Evolutionary conservation across 2,888 invertebrate genomes (phyloP), one percentile per base, ranked within the genome.

Genomic region (Timema cristinae): DNA sequence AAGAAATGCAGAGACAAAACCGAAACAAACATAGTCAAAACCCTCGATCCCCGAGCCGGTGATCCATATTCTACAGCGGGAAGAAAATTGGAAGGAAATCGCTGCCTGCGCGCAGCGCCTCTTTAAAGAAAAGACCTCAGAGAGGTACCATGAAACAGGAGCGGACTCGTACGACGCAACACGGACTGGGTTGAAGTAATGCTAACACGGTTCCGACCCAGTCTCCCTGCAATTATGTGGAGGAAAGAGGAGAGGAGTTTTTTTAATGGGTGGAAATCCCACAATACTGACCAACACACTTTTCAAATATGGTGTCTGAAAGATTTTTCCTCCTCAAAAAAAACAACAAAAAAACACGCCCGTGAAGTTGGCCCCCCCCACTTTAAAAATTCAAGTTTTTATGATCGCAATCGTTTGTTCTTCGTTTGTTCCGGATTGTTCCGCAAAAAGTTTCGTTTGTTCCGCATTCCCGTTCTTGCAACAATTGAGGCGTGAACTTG

Each of bases 321-420:
- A 54, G 54, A 54, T 54, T 54, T 54, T 54, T n/a, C 54, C n/a
- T 54, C 54, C 54, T 54, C 11, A 54, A 13, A 54, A 54, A 54
- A 32, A 32, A 32, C 32, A 32, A 32, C 32, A 32, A 32, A 32
- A 32, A 32, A 32, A 32, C 4, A 32, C 32, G n/a, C n/a, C n/a
- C n/a, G n/a, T n/a, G n/a, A n/a, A n/a, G n/a, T n/a, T n/a, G n/a
- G n/a, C n/a, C n/a, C n/a, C n/a, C n/a, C n/a, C n/a, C n/a, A n/a
- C n/a, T n/a, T n/a, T n/a, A n/a, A n/a, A n/a, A n/a, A n/a, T n/a
- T n/a, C n/a, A n/a, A n/a, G n/a, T n/a, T n/a, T n/a, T n/a, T n/a
- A n/a, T n/a, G n/a, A n/a, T n/a, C n/a, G n/a, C n/a, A n/a, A n/a
- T n/a, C n/a, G n/a, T n/a, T n/a, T n/a, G n/a, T n/a, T n/a, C n/a